Evolutionary conservation across 2,888 invertebrate species (phyloP), one percentile per base, ranked within the genome.

Genomic region (Chrysolina oricalcia): DNA sequence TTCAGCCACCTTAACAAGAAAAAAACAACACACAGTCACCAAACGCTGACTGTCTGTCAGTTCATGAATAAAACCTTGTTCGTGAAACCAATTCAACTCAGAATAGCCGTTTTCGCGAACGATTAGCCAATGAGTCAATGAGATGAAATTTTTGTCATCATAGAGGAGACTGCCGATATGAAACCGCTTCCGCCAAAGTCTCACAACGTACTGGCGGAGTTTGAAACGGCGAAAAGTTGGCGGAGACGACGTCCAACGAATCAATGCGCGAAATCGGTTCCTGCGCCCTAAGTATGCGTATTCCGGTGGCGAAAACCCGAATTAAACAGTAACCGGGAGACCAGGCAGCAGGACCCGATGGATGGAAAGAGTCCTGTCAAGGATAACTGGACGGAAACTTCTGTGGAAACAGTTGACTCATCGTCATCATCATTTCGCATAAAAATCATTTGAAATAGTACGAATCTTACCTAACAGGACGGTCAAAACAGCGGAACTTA

Each of bases 251-350:
- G 81, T 81, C 83, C 82, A 78, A 78, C 73, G 84, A 87, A 87
- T 87, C 87, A 86, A 87, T 87, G 86, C 86, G 87, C 86, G 83
- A 81, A 82, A 72, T 77, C 68, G 67, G 76, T 59, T 85, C 84
- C 85, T 85, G 85, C 85, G 86, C 87, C 83, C 78, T 73, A 63
- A 83, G n/a, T n/a, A n/a, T n/a, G 80, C 80, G 80, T 56, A 6
- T 48, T 80, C 86, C 85, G 82, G 85, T 83, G 86, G 84, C 78
- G 76, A 81, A 80, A 83, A 82, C 75, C 77, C 73, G 73, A 81
- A 84, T 80, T 82, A 83, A 66, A 62, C 79, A 77, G 78, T 79
- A 74, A 71, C 76, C 23, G 59, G n/a, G 35, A 59, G 10, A 8
- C 19, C 1, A 10, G 11, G 50, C 15, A 50, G 9, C 9, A 17